Base-by-base conservation (phyloP, 2,888 invertebrate genomes). In the Blera fallax region DNA sequence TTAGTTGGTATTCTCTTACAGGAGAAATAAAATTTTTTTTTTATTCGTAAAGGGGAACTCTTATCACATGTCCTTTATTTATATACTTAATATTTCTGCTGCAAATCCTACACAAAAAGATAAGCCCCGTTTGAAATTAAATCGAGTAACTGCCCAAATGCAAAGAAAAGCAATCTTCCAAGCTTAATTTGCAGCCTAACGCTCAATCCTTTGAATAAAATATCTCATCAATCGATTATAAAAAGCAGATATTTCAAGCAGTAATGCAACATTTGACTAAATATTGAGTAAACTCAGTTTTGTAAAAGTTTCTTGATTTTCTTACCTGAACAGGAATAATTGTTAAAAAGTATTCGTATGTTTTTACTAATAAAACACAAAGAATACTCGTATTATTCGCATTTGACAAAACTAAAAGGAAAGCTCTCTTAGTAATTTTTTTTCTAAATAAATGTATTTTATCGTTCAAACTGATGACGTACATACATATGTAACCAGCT, bases 401-500 rank as follows among this genome's bases (percentile, higher is more conserved):
- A 6, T 29, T 40, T 29, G 16, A 54, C 14, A 32, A 54, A 54
- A 54, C 32, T 54, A 32, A 54, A 54, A 52, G 27, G 27, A 52
- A 52, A 52, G 14, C 27, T 27, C 0, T 27, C 29, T 52, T 29
- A 52, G 27, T 52, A 52, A 52, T 11, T n/a, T 32, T 37, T n/a
- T n/a, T 37, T 37, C 37, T 37, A 37, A 37, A 37, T 37, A 37
- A 43, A 27, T 6, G 24, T 52, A 27, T 50, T 50, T 50, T 27
- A 50, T 29, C 50, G 60, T 27, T 62, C 40, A 27, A 50, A 27
- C 18, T 37, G 37, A 52, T 62, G 72, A 62, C 72, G 72, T 40
- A 48, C 48, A 21, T 73, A 72, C 45, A 45, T 73, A 70, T 50
- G 18, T 29, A 21, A 24, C 29, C 29, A 34, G 29, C 16, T 52